phyloP scores from a whole-genome alignment of 2,888 invertebrate genomes.

The Bugula neritina region DNA sequence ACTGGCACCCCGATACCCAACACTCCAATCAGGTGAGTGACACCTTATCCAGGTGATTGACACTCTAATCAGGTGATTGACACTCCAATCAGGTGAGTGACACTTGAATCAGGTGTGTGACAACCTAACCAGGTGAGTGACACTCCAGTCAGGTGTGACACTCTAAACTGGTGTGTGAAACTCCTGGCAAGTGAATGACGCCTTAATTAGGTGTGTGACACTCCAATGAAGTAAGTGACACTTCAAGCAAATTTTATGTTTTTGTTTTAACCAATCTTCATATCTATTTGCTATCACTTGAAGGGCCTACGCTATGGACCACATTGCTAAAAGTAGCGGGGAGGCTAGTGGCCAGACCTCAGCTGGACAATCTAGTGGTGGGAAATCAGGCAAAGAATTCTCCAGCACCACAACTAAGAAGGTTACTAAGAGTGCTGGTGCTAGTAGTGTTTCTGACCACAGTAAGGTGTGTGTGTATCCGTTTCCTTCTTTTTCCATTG shows the following conservation, averaged over 20 bases:
- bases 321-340: not conserved
- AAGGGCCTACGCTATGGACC: not conserved
- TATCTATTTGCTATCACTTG: too few relatives aligned
- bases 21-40: slow-evolving; percentile 60
- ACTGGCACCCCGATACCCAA: slow-evolving; percentile 69
- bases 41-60: too few relatives aligned
- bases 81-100: slow-evolving; percentile 60
- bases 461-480: slow-evolving; percentile 15
- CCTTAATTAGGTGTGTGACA: too few relatives aligned
- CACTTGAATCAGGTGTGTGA: too few relatives aligned
- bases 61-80: too few relatives aligned
- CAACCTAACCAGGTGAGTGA: too few relatives aligned
- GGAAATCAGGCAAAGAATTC: slow-evolving; percentile 20
- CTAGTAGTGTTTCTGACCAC: not conserved
- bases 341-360: not conserved
- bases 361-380: slow-evolving; percentile 11
- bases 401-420: slow-evolving; percentile 25
- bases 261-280: too few relatives aligned
- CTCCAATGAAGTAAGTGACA: too few relatives aligned
- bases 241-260: too few relatives aligned
- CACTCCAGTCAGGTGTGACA: slow-evolving; percentile 60
- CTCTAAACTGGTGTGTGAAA: too few relatives aligned
- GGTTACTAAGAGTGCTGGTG: slow-evolving; percentile 23
- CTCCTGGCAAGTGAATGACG: too few relatives aligned
- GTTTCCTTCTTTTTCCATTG: not conserved